phyloP scores from a whole-genome alignment of 2,888 invertebrate genomes.

The Diogma glabrata region DNA sequence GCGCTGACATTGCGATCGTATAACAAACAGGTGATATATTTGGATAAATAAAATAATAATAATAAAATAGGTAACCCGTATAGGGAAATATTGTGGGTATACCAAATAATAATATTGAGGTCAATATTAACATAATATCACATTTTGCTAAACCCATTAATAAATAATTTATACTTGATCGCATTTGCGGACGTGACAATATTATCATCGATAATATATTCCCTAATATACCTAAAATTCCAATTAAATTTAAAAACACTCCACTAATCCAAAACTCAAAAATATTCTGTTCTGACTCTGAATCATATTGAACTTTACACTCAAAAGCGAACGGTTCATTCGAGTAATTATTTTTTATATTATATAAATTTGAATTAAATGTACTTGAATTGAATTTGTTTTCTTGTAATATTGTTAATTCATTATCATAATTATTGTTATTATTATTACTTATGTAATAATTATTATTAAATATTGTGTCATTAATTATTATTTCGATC shows the following conservation, averaged over 20 bases:
- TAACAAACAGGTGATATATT: constrained; percentile 68
- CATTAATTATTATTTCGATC: too few species aligned
- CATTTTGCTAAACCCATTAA: constrained; percentile 87
- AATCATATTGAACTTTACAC: too few species aligned
- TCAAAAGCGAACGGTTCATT: too few species aligned
- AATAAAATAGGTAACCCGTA: constrained; percentile 62
- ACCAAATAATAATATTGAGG: constrained; percentile 76
- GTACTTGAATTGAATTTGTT: too few species aligned
- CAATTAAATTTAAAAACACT: constrained; percentile 66
- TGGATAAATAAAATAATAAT: constrained; percentile 69
- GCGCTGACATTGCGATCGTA: constrained; percentile 76
- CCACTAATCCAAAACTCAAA: constrained; percentile 75
- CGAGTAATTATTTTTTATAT: too few species aligned
- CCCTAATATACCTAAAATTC: constrained; percentile 74
- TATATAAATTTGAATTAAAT: too few species aligned
- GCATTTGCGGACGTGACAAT: constrained; percentile 86
- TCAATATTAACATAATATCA: constrained; percentile 82
- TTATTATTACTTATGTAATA: too few species aligned
- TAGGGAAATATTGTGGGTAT: constrained; percentile 76
- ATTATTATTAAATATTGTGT: too few species aligned
- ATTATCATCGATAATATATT: constrained; percentile 86
- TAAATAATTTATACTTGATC: constrained; percentile 89
- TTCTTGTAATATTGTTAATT: too few species aligned
- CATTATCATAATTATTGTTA: too few species aligned
- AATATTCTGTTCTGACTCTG: constrained; percentile 34